Conservation (phyloP, 2,797 vertebrate genomes). For the Sebastes steindachneri region DNA sequence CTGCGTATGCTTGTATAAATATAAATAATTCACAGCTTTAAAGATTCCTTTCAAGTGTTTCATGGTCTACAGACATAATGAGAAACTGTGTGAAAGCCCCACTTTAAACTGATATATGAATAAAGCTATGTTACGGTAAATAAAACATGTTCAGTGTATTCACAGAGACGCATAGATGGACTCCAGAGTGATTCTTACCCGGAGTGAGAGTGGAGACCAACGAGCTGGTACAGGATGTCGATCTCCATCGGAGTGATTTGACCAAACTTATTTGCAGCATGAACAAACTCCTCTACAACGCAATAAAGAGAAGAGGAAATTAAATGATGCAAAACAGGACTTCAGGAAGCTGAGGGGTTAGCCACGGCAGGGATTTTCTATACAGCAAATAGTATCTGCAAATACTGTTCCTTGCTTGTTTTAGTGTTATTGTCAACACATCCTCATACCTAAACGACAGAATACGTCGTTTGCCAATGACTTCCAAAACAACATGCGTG, state of each 20-base stretch:
- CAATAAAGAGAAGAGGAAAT: conserved; percentile 31
- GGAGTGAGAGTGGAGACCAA: conserved; percentile 91
- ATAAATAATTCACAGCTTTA: neutral
- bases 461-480: neutral
- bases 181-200: conserved; percentile 84
- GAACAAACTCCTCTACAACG: conserved; percentile 91
- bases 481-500: neutral
- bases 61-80: neutral
- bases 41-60: neutral
- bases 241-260: conserved; percentile 95
- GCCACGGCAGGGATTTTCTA: conserved; percentile 25
- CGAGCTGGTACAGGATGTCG: conserved; percentile 93
- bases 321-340: conserved; percentile 4
- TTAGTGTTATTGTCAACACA: neutral
- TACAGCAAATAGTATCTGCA: conserved; percentile 65
- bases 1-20: neutral
- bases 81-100: neutral
- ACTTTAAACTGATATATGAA: neutral
- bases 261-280: conserved; percentile 91
- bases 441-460: neutral
- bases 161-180: neutral
- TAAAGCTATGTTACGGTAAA: neutral
- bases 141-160: neutral
- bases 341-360: neutral
- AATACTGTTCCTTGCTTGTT: conserved; percentile 38